Percentiles rank a stretch among this genome's conserved stretches.
Evolutionary conservation across 2,113 vertebrate genomes (phyloP).

Genomic region (Canis aureus): DNA sequence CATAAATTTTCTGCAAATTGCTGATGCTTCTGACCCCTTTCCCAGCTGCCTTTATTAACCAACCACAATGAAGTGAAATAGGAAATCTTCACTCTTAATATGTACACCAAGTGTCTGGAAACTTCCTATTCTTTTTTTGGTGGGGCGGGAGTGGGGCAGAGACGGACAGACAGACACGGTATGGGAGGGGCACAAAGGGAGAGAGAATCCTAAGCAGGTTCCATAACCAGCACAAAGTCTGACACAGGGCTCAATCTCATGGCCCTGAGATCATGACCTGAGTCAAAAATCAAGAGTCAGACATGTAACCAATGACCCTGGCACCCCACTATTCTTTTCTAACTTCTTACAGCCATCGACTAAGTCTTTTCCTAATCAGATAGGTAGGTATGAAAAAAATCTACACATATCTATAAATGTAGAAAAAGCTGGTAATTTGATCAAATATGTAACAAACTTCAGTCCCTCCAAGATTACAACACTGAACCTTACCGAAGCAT

Average conservation of each 20-base stretch:
- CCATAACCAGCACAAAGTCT: neutral
- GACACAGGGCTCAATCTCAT: neutral
- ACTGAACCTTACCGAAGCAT: neutral
- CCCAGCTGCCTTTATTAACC: neutral
- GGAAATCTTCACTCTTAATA: neutral
- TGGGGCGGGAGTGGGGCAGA: neutral
- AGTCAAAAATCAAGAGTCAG: neutral
- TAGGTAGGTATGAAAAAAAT: neutral
- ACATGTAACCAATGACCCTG: neutral
- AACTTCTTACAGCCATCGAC: neutral
- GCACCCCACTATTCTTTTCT: neutral
- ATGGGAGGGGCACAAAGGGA: neutral
- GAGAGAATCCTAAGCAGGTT: neutral
- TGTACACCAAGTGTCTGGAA: neutral
- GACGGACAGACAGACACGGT: too few relatives aligned
- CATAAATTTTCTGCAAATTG: neutral
- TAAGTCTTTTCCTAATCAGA: neutral
- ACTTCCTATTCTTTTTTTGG: neutral
- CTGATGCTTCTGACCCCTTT: neutral
- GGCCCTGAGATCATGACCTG: neutral
- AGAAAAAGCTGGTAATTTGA: neutral
- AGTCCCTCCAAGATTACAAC: neutral
- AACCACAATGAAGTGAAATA: neutral
- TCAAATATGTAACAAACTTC: neutral
- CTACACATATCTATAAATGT: neutral